Evolutionary conservation across 1,140 invertebrate species (phyloP).

Genomic region (Pogonomyrmex barbatus): DNA sequence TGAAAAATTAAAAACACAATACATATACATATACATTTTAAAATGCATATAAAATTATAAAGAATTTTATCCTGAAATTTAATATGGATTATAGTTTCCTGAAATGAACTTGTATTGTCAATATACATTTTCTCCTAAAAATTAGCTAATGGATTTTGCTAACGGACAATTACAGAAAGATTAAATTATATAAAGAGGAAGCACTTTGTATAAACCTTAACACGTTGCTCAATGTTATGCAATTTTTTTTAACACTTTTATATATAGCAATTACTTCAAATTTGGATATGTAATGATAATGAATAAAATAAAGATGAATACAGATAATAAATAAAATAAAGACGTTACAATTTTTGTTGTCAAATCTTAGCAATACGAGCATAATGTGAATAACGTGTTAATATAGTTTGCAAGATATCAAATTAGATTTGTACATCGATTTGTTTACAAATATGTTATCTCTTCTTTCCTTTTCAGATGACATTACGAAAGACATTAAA

Average conservation of each 20-base stretch:
- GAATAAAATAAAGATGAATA: not conserved
- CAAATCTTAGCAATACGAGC: not conserved
- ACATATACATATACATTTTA: not conserved
- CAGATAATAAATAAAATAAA: not conserved
- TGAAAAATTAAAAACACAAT: not conserved
- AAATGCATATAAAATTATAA: not conserved
- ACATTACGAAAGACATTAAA: slow-evolving; percentile 22
- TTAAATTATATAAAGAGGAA: slow-evolving; percentile 43
- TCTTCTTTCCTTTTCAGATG: not conserved
- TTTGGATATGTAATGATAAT: not conserved
- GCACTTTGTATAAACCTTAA: not conserved
- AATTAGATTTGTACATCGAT: slow-evolving; percentile 41
- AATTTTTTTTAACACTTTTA: not conserved
- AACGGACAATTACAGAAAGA: not conserved
- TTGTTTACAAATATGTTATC: slow-evolving; percentile 41
- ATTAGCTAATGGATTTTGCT: not conserved
- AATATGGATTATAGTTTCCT: slow-evolving; percentile 3
- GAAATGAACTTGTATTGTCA: not conserved
- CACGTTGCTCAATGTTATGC: slow-evolving; percentile 5
- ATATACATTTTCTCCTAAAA: slow-evolving; percentile 35
- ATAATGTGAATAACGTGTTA: slow-evolving; percentile 29
- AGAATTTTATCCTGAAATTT: not conserved
- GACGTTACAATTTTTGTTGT: not conserved
- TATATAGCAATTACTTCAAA: slow-evolving; percentile 5
- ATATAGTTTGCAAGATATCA: slow-evolving; percentile 18